Percentiles rank a stretch among this genome's conserved stretches.
These are phyloP conservation scores for Henicopernis longicauda DNA, from an alignment of 2,113 vertebrate genomes.

Conservation along the genomic window DNA sequence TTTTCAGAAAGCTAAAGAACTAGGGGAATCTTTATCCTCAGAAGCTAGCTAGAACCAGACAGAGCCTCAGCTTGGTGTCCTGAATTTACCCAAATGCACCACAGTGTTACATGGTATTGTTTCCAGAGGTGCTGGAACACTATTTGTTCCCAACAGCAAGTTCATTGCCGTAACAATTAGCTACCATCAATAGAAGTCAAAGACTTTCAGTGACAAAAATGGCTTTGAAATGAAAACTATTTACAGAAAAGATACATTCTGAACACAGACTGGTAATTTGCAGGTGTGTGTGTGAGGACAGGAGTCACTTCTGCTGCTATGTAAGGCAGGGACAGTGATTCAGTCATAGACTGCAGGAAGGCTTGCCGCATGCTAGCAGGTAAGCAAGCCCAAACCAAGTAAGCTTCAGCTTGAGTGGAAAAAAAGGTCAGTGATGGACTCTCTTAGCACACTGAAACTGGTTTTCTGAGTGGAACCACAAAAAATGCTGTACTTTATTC, in stretches of 20 bases:
- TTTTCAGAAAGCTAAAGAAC: neutral
- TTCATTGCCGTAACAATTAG: neutral
- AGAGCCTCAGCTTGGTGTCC: neutral
- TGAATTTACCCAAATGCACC: accelerated
- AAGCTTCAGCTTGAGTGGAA: neutral
- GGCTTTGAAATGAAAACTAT: neutral
- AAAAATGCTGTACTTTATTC: neutral
- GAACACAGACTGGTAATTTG: neutral
- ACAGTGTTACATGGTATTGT: neutral
- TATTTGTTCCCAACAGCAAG: neutral
- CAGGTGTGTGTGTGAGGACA: neutral
- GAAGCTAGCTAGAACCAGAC: neutral
- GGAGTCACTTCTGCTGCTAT: neutral
- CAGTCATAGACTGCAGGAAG: neutral
- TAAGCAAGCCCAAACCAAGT: neutral
- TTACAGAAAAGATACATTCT: neutral
- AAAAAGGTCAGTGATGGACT: neutral
- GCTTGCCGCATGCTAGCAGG: neutral
- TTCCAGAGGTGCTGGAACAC: neutral
- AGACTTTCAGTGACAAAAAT: neutral
- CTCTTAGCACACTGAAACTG: neutral
- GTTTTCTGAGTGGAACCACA: neutral
- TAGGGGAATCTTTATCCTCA: neutral
- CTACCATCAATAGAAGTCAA: neutral
- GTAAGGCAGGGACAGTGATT: neutral